Base-by-base conservation (phyloP, 2,888 invertebrate species). In the Neoaliturus tenellus region DNA sequence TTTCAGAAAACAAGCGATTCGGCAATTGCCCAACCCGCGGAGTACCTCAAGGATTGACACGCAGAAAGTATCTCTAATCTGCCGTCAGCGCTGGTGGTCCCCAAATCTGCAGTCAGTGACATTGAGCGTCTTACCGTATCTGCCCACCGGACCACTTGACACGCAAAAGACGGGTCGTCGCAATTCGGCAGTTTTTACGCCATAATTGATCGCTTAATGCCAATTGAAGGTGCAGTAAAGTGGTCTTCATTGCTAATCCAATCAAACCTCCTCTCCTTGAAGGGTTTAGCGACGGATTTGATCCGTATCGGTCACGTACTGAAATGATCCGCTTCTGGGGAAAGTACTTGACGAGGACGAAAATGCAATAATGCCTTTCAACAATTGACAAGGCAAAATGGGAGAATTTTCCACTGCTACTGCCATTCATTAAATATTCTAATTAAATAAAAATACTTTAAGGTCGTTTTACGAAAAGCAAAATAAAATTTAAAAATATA, bases 221-320 rank as follows among this genome's bases (percentile, higher is more conserved):
- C 69, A 69, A 69, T 69, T 62, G 62, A 62, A 62, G 31, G 28
- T 62, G 62, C 51, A 10, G 62, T 62, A 62, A 62, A 62, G 62
- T 62, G 62, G 62, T 62, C 62, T 62, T 62, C 62, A 62, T 14
- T 31, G 14, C 62, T 62, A 62, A 62, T 62, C 62, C 62, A 62
- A 62, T 62, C 62, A 62, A 23, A 31, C 28, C 12, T 12, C 28
- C 5, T 14, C 62, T 62, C 3, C 62, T 4, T 4, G 28, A 28
- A 6, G 28, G 28, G 62, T 6, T 51, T 51, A 10, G n/a, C 4
- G 17, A 3, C 12, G 28, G 62, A 62, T 62, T 62, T 62, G 28
- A 28, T 62, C 31, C 55, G 3, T 20, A 55, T 62, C 12, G 28
- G 62, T 6, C 55, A 8, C 14, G 62, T 62, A 2, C 14, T 14